These are phyloP conservation scores for Temnothorax ravouxi DNA, from an alignment of 2,888 invertebrate genomes.

Conservation along the genomic window DNA sequence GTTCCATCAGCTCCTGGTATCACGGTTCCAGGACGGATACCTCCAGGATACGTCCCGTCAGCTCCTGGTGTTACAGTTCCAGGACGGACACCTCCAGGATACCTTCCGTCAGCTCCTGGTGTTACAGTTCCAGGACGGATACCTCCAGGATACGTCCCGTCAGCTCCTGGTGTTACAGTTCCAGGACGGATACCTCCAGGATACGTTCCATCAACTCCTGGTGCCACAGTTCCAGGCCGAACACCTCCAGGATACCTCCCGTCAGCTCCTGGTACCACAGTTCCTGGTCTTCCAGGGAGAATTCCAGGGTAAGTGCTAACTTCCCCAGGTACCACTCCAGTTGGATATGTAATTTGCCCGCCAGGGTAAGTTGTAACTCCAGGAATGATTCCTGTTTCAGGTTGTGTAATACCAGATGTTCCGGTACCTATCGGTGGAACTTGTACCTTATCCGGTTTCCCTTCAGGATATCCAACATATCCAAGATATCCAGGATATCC, in stretches of 20 bases:
- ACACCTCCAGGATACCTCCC: slow-evolving; percentile 53
- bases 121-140: slow-evolving; percentile 28
- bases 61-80: slow-evolving; percentile 12
- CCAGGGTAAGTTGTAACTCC: slow-evolving; percentile 58
- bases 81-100: slow-evolving; percentile 54
- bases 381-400: slow-evolving; percentile 39
- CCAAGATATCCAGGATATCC: slow-evolving; percentile 79
- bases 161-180: slow-evolving; percentile 1
- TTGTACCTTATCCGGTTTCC: slow-evolving; percentile 5
- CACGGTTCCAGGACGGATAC: too few species aligned
- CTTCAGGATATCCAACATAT: slow-evolving; percentile 19
- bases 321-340: slow-evolving; percentile 34
- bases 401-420: slow-evolving; percentile 13
- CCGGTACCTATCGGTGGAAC: not conserved
- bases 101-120: slow-evolving; percentile 17
- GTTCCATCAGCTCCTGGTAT: too few species aligned
- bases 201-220: not conserved
- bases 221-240: slow-evolving; percentile 49
- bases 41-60: slow-evolving; percentile 41
- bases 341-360: slow-evolving; percentile 21
- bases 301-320: too few species aligned
- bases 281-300: not conserved
- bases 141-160: slow-evolving; percentile 53
- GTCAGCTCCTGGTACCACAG: slow-evolving; percentile 8
- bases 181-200: slow-evolving; percentile 47